Evolutionary conservation across 2,113 vertebrate species (phyloP).

Genomic region (Strix uralensis): DNA sequence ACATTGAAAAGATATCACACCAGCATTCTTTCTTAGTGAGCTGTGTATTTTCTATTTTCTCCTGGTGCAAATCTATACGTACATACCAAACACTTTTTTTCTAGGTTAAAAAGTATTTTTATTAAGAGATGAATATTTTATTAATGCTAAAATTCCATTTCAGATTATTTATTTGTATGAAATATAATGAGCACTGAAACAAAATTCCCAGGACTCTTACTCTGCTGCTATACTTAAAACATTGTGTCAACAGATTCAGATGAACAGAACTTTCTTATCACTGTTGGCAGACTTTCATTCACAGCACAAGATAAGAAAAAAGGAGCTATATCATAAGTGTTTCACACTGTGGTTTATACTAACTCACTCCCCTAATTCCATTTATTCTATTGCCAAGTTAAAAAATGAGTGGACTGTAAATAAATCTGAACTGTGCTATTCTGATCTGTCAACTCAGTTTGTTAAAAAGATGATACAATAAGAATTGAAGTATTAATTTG

Average conservation of each 20-base stretch:
- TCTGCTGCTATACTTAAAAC: conserved; percentile 29
- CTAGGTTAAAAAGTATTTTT: background rate
- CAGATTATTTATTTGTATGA: conserved; percentile 42
- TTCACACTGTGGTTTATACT: background rate
- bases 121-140: conserved; percentile 7
- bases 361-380: background rate
- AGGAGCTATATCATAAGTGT: background rate
- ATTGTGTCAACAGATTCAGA: conserved; percentile 45
- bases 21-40: background rate
- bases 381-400: background rate
- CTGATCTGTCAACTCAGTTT: background rate
- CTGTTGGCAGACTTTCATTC: conserved; percentile 46
- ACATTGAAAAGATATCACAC: background rate
- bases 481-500: background rate
- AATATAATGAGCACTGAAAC: background rate
- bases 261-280: conserved; percentile 68
- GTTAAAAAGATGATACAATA: background rate
- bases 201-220: conserved; percentile 11
- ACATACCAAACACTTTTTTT: background rate
- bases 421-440: background rate
- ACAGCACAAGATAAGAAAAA: background rate
- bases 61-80: background rate
- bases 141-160: conserved; percentile 1
- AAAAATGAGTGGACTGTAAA: background rate
- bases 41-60: background rate